phyloP scores from a whole-genome alignment of 1,140 invertebrate genomes.

The Oryctes rhinoceros region DNA sequence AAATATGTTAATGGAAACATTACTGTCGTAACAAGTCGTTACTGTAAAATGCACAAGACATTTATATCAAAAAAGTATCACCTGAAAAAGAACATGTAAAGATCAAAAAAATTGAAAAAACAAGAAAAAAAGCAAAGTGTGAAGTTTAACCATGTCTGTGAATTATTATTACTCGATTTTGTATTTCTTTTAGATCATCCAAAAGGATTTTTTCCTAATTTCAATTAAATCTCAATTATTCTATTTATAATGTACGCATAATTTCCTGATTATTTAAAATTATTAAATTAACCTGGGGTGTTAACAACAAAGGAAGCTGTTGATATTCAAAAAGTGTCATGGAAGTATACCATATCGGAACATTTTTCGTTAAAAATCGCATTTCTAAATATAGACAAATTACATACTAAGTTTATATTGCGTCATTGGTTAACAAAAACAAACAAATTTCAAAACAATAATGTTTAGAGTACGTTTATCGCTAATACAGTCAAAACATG shows the following conservation, averaged over 20 bases:
- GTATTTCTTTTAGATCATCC: too few species aligned
- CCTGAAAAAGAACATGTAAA: conserved; percentile 18
- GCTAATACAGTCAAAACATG: too few species aligned
- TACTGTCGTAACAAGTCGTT: conserved; percentile 42
- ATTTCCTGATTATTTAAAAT: too few species aligned
- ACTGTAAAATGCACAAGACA: conserved; percentile 47
- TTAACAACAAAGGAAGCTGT: too few species aligned
- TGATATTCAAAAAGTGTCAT: too few species aligned
- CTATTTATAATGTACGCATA: too few species aligned
- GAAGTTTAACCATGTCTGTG: too few species aligned
- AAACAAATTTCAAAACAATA: neutral
- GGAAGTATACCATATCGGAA: neutral
- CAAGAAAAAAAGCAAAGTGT: neutral
- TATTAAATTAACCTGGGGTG: too few species aligned
- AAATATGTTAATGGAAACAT: conserved; percentile 18
- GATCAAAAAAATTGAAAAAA: neutral
- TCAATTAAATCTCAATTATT: too few species aligned
- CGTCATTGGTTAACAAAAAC: neutral
- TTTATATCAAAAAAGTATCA: conserved; percentile 22
- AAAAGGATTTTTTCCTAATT: too few species aligned
- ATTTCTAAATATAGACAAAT: neutral
- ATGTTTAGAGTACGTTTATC: neutral
- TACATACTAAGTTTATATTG: too few species aligned
- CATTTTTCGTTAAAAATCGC: neutral
- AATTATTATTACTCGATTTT: too few species aligned